phyloP scores from a whole-genome alignment of 2,888 invertebrate genomes.

The Hyposoter didymator region DNA sequence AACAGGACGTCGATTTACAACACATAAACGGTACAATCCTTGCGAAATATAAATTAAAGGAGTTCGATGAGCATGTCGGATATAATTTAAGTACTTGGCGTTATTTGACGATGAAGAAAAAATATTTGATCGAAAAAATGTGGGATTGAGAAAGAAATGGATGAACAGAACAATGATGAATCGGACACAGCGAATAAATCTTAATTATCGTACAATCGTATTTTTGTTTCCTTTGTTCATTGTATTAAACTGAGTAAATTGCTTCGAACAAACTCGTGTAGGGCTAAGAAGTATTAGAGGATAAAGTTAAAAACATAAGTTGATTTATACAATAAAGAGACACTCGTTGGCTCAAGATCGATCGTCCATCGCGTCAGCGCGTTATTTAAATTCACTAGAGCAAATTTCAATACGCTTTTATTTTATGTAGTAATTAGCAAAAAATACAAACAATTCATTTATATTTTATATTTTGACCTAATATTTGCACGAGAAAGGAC shows the following conservation, averaged over 20 bases:
- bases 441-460: slow-evolving; percentile 53
- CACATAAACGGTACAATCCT: slow-evolving; percentile 39
- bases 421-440: slow-evolving; percentile 36
- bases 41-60: slow-evolving; percentile 68
- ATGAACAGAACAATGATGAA: slow-evolving; percentile 7
- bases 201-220: slow-evolving; percentile 44
- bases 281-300: slow-evolving; percentile 9
- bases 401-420: slow-evolving; percentile 13
- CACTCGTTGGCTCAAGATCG: slow-evolving; percentile 40
- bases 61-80: slow-evolving; percentile 66
- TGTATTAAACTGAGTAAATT: slow-evolving; percentile 59
- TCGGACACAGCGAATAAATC: slow-evolving; percentile 31
- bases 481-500: slow-evolving; percentile 34
- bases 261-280: slow-evolving; percentile 47
- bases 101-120: slow-evolving; percentile 72
- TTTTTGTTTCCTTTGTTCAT: slow-evolving; percentile 16
- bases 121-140: slow-evolving; percentile 29
- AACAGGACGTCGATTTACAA: slow-evolving; percentile 8
- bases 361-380: slow-evolving; percentile 24
- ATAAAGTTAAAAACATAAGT: slow-evolving; percentile 29
- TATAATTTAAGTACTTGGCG: slow-evolving; percentile 69
- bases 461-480: slow-evolving; percentile 14
- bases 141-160: neutral
- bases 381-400: slow-evolving; percentile 13
- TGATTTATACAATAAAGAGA: slow-evolving; percentile 61